These are phyloP conservation scores for Cacatua alba DNA, from an alignment of 2,113 vertebrate genomes.

Conservation along the genomic window DNA sequence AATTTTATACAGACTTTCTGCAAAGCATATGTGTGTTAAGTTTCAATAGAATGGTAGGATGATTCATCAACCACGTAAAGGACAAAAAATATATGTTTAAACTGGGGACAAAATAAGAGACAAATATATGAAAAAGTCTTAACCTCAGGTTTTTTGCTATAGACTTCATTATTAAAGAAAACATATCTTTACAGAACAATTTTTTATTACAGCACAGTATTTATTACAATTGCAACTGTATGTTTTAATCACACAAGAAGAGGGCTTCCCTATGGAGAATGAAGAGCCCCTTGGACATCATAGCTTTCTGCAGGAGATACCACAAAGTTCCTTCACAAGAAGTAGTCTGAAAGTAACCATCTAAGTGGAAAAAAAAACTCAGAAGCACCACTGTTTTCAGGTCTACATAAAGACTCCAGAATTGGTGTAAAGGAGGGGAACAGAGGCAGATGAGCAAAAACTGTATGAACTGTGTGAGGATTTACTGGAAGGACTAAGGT, in stretches of 20 bases:
- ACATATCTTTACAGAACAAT: background rate
- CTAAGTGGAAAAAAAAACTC: background rate
- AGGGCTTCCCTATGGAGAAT: background rate
- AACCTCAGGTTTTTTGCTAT: background rate
- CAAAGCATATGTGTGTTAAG: background rate
- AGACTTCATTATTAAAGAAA: background rate
- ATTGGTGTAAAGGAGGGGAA: background rate
- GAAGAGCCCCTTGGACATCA: background rate
- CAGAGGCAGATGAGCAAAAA: background rate
- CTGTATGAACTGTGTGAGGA: rapidly evolving
- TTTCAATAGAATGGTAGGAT: background rate
- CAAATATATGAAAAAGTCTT: background rate
- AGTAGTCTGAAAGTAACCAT: background rate
- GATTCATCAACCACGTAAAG: background rate
- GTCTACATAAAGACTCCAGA: background rate
- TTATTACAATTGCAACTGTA: background rate
- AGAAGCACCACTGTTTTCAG: background rate
- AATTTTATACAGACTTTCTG: background rate
- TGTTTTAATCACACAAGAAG: background rate
- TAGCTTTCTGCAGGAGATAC: background rate
- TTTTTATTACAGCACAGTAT: background rate
- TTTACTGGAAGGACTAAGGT: background rate
- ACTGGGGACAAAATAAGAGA: background rate
- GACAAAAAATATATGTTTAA: background rate
- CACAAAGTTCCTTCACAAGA: background rate